Evolutionary conservation across 2,888 invertebrate genomes (phyloP), one percentile per base, ranked within the genome.

Genomic region (Hipparchia sbordonii): DNA sequence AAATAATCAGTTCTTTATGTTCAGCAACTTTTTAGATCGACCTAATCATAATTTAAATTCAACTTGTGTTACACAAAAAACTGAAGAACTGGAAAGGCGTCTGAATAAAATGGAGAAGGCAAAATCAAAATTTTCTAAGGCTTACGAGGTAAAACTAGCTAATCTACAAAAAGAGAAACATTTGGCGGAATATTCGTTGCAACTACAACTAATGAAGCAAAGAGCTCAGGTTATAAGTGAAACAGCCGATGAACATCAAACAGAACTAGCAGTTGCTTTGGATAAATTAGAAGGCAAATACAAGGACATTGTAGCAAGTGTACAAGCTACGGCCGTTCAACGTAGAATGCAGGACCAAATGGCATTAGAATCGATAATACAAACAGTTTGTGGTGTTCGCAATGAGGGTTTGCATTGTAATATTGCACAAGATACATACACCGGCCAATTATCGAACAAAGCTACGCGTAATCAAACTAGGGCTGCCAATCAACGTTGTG

Each of bases 281-380:
- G 88, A 88, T 33, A 93, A 91, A 81, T 81, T 93, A 45, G 93
- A 93, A 80, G 80, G 75, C 39, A 92, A 90, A 79, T 93, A 92
- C 77, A 92, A 91, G 79, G 89, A 91, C 23, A 90, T 93, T 9
- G 89, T 93, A 23, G 90, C 89, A 2, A 91, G 87, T 71, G 86
- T 93, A 71, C 93, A 93, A 82, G 85, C 90, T 2, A 91, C 91
- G 0, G 90, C 93, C 3, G 89, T 92, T 75, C 91, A 93, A 77
- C 80, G 91, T 66, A 85, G 90, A 72, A 83, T 90, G 72, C 91
- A 92, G 68, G 93, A 93, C 76, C 92, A 93, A 80, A 84, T 85
- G 56, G 85, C 89, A 1, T 79, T 93, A 12, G 91, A 91, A 78
- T 83, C 89, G 2, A 86, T 93, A 76, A 80, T 93, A 61, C 86